These are phyloP conservation scores for Indicator indicator DNA, from an alignment of 2,113 vertebrate species.

Conservation along the genomic window DNA sequence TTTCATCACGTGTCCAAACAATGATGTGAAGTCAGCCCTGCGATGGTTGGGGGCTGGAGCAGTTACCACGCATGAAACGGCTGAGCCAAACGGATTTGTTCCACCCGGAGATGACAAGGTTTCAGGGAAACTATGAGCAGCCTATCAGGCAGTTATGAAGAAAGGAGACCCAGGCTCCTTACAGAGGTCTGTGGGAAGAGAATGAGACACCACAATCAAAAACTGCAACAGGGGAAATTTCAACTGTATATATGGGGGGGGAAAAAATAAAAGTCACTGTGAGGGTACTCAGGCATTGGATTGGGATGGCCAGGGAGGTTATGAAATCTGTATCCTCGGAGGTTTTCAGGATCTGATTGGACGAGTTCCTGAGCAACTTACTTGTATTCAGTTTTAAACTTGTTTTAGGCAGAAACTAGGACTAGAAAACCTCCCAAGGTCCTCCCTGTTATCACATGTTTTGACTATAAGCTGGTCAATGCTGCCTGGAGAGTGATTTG, in stretches of 20 bases:
- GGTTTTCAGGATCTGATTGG: background rate
- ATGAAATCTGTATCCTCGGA: background rate
- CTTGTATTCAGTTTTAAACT: background rate
- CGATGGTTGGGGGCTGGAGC: background rate
- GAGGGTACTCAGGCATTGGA: background rate
- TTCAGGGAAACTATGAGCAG: background rate
- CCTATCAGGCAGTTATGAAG: background rate
- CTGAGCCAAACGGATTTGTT: background rate
- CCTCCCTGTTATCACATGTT: background rate
- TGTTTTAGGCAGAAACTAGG: background rate
- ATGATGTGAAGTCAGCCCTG: background rate
- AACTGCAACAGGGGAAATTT: background rate
- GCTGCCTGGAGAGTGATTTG: background rate
- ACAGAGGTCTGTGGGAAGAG: background rate
- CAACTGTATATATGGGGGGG: background rate
- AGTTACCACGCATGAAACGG: fast-evolving
- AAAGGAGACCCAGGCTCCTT: background rate
- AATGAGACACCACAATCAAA: background rate
- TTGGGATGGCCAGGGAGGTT: background rate
- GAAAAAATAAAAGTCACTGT: background rate
- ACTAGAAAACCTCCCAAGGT: background rate
- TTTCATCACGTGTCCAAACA: slow-evolving; percentile 55
- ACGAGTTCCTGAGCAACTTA: background rate
- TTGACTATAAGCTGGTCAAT: background rate
- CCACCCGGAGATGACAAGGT: background rate